phyloP scores from a whole-genome alignment of 1,140 invertebrate species.

The Drosophila ercepeae region DNA sequence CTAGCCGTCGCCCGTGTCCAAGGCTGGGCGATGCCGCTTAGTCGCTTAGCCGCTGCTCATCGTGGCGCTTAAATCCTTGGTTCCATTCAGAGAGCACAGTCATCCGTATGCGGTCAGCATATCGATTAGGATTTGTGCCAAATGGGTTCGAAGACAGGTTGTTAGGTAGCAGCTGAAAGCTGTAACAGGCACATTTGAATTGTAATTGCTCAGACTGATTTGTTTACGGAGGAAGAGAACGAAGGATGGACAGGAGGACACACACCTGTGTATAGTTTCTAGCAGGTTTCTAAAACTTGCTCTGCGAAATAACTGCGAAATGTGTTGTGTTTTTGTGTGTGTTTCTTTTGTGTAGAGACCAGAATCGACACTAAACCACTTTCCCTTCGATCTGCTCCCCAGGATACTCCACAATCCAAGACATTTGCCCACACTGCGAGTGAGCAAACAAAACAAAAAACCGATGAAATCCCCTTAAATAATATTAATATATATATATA shows the following conservation, averaged over 20 bases:
- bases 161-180: slow-evolving; percentile 65
- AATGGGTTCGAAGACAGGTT: slow-evolving; percentile 51
- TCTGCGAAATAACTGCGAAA: slow-evolving; percentile 17
- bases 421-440: slow-evolving; percentile 33
- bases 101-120: slow-evolving; percentile 20
- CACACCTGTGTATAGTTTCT: slow-evolving; percentile 6
- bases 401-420: slow-evolving; percentile 14
- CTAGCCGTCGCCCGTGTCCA: background rate
- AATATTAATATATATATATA: slow-evolving; percentile 12
- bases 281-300: slow-evolving; percentile 70
- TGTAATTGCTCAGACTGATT: slow-evolving; percentile 80
- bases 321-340: slow-evolving; percentile 13
- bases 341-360: slow-evolving; percentile 7
- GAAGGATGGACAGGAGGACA: slow-evolving; percentile 1
- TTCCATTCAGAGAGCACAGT: slow-evolving; percentile 19
- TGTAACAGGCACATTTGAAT: slow-evolving; percentile 60
- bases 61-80: slow-evolving; percentile 11
- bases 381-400: background rate
- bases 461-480: slow-evolving; percentile 24
- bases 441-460: slow-evolving; percentile 24
- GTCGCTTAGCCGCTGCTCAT: slow-evolving; percentile 2
- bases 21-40: slow-evolving; percentile 9
- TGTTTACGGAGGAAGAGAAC: slow-evolving; percentile 32
- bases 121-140: slow-evolving; percentile 60
- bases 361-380: background rate